phyloP scores from a whole-genome alignment of 2,888 invertebrate species.

The Drosophila rubida region DNA sequence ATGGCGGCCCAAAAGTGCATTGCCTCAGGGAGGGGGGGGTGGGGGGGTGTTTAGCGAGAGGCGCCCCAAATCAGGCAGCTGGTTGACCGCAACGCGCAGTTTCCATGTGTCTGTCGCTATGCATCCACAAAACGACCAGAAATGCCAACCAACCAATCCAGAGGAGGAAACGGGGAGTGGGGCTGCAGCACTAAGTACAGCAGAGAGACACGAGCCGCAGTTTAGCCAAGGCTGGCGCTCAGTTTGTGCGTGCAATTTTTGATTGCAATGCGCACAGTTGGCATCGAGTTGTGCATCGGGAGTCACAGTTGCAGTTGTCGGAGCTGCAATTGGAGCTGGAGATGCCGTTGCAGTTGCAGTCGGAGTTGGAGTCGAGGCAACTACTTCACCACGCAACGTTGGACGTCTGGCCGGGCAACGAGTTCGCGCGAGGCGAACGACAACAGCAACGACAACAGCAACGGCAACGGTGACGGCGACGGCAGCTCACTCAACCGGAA shows the following conservation, averaged over 20 bases:
- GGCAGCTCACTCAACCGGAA: constrained; percentile 81
- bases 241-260: constrained; percentile 74
- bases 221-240: constrained; percentile 36
- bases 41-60: too few relatives aligned
- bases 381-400: constrained; percentile 40
- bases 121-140: constrained; percentile 69
- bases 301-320: constrained; percentile 4
- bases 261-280: constrained; percentile 55
- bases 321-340: background rate
- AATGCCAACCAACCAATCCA: constrained; percentile 50
- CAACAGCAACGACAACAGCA: constrained; percentile 4
- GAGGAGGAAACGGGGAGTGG: too few relatives aligned
- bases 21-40: background rate
- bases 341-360: constrained; percentile 3
- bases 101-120: constrained; percentile 48
- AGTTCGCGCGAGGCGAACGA: background rate
- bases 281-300: constrained; percentile 2
- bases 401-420: constrained; percentile 32
- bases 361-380: constrained; percentile 25
- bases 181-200: background rate
- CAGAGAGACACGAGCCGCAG: constrained; percentile 33
- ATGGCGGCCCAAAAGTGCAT: background rate
- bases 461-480: constrained; percentile 39
- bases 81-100: constrained; percentile 60
- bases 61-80: constrained; percentile 36